Evolutionary conservation across 2,888 invertebrate species (phyloP).

Genomic region (Lumbricus terrestris): DNA sequence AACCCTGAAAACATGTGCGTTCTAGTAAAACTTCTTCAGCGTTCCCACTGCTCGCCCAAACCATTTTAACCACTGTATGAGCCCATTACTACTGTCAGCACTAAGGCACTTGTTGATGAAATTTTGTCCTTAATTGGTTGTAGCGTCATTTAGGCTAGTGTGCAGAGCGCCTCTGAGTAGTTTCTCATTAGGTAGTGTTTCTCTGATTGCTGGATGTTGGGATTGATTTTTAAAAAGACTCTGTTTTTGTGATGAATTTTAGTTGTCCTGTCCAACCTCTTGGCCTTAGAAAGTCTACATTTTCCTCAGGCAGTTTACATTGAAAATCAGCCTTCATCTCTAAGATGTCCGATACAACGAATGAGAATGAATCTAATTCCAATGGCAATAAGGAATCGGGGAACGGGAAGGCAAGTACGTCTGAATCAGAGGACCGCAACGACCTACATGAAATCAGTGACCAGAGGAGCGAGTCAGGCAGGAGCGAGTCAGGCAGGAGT

Average conservation of each 20-base stretch:
- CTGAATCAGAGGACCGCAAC: not conserved
- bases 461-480: too few species aligned
- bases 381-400: constrained; percentile 13
- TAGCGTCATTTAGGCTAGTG: too few species aligned
- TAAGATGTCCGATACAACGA: not conserved
- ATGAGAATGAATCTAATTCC: not conserved
- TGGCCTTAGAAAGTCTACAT: not conserved
- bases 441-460: not conserved
- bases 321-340: not conserved
- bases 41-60: too few species aligned
- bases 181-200: not conserved
- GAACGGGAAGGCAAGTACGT: not conserved
- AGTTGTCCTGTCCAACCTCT: not conserved
- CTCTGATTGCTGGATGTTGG: not conserved
- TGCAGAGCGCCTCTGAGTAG: too few species aligned
- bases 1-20: too few species aligned
- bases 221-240: not conserved
- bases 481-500: too few species aligned
- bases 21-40: too few species aligned
- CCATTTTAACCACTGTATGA: too few species aligned
- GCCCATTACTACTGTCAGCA: too few species aligned
- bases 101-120: too few species aligned
- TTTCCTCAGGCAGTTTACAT: not conserved
- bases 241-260: not conserved
- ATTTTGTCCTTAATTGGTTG: too few species aligned